phyloP scores from a whole-genome alignment of 2,888 invertebrate genomes.

The Linnaemya vulpina region DNA sequence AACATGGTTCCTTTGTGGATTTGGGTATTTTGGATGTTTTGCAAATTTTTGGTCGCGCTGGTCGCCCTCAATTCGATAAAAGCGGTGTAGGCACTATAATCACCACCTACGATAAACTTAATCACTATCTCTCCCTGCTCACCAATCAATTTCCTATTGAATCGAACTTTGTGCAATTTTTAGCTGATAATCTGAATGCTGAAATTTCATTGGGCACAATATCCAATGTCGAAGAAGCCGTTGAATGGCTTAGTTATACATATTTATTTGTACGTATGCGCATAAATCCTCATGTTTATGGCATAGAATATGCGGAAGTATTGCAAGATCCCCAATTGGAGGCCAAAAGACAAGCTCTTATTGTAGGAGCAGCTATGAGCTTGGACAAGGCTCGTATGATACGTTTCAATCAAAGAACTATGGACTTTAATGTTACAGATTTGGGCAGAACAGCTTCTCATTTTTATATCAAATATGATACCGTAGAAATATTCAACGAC shows the following conservation, averaged over 20 bases:
- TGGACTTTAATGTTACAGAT: slow-evolving; percentile 91
- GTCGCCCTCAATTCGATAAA: slow-evolving; percentile 98
- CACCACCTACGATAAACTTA: slow-evolving; percentile 94
- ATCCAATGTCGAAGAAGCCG: slow-evolving; percentile 96
- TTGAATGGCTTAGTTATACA: slow-evolving; percentile 98
- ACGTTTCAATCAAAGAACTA: slow-evolving; percentile 92
- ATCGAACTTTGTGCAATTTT: slow-evolving; percentile 95
- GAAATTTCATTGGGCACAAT: slow-evolving; percentile 99
- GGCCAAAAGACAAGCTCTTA: slow-evolving; percentile 89
- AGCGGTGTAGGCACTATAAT: slow-evolving; percentile 98
- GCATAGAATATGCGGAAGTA: slow-evolving; percentile 86
- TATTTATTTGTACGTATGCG: slow-evolving; percentile 97
- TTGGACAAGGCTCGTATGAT: slow-evolving; percentile 98
- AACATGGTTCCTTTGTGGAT: slow-evolving; percentile 96
- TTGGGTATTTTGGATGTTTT: slow-evolving; percentile 98
- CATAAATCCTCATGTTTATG: slow-evolving; percentile 92
- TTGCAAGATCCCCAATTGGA: slow-evolving; percentile 92
- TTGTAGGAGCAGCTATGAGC: slow-evolving; percentile 90
- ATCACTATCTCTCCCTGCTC: slow-evolving; percentile 95
- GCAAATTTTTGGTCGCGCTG: slow-evolving; percentile 99
- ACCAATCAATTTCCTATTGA: slow-evolving; percentile 99
- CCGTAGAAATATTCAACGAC: slow-evolving; percentile 96
- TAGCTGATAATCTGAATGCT: slow-evolving; percentile 98
- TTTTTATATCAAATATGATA: slow-evolving; percentile 98
- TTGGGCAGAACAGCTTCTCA: slow-evolving; percentile 98